Percentiles rank a stretch among this genome's conserved stretches.
Evolutionary conservation across 2,113 vertebrate species (phyloP).

Genomic region (Ovibos moschatus): DNA sequence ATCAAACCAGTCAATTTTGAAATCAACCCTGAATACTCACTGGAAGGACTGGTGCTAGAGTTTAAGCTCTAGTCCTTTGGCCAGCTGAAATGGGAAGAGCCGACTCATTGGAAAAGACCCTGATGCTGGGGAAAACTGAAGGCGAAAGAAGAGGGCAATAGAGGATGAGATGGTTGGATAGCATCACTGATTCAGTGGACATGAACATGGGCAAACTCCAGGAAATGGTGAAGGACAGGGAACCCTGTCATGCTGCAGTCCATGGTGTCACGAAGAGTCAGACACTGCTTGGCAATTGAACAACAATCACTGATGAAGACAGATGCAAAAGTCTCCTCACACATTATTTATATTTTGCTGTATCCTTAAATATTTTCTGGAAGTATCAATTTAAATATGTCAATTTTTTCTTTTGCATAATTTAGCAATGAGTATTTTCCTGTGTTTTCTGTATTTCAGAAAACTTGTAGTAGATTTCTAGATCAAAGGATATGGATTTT

Average conservation of each 20-base stretch:
- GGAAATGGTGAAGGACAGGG: background rate
- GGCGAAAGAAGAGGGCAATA: background rate
- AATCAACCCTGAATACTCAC: background rate
- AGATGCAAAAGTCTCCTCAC: background rate
- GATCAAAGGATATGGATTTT: background rate
- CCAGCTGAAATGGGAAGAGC: background rate
- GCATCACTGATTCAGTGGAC: background rate
- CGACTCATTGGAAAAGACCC: background rate
- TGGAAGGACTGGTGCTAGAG: background rate
- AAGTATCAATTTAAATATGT: background rate
- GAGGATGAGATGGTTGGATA: background rate
- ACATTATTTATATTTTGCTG: background rate
- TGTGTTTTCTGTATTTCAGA: background rate
- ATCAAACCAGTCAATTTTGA: background rate
- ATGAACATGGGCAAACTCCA: background rate
- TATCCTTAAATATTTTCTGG: background rate
- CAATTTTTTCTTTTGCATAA: background rate
- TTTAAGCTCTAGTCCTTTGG: background rate
- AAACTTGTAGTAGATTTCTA: background rate
- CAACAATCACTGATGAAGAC: background rate
- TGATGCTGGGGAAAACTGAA: background rate
- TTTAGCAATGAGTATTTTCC: background rate
- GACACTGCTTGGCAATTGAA: background rate
- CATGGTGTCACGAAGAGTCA: background rate
- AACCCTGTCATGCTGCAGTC: background rate